Evolutionary conservation across 2,113 vertebrate genomes (phyloP).

Genomic region (Oryzias celebensis): DNA sequence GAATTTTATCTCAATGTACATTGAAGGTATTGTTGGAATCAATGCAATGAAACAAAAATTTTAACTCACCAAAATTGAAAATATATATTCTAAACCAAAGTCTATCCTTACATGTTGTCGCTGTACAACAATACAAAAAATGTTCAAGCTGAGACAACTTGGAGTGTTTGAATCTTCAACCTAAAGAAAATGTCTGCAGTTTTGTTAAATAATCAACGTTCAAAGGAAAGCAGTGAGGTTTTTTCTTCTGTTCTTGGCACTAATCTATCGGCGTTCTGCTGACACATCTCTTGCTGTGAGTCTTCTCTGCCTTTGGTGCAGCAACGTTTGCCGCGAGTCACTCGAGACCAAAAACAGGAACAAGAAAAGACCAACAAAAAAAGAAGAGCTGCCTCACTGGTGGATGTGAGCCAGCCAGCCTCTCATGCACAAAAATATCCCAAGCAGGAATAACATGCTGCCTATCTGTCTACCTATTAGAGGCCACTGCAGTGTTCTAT

Average conservation of each 20-base stretch:
- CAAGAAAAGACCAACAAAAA: constrained; percentile 5
- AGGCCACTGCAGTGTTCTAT: constrained; percentile 11
- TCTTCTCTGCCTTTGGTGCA: constrained; percentile 38
- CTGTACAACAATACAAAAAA: too few relatives aligned
- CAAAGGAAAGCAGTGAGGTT: not conserved
- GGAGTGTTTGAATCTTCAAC: too few relatives aligned
- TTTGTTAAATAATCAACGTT: too few relatives aligned
- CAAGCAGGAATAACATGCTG: not conserved
- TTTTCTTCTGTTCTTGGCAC: constrained; percentile 33
- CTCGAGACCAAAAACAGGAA: constrained; percentile 18
- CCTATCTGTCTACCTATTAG: not conserved
- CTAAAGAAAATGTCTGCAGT: too few relatives aligned
- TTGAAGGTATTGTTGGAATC: too few relatives aligned
- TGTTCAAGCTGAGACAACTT: too few relatives aligned
- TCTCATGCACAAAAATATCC: constrained; percentile 3
- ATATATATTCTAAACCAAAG: too few relatives aligned
- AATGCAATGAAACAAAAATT: too few relatives aligned
- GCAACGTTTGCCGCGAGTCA: constrained; percentile 32
- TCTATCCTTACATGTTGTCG: too few relatives aligned
- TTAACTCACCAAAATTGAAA: too few relatives aligned
- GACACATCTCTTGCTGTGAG: constrained; percentile 27
- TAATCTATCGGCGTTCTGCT: constrained; percentile 38
- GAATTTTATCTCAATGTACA: too few relatives aligned
- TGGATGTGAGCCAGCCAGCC: constrained; percentile 2
- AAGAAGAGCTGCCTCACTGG: not conserved